Evolutionary conservation across 2,888 invertebrate species (phyloP).

Genomic region (Hydriomena furcata): DNA sequence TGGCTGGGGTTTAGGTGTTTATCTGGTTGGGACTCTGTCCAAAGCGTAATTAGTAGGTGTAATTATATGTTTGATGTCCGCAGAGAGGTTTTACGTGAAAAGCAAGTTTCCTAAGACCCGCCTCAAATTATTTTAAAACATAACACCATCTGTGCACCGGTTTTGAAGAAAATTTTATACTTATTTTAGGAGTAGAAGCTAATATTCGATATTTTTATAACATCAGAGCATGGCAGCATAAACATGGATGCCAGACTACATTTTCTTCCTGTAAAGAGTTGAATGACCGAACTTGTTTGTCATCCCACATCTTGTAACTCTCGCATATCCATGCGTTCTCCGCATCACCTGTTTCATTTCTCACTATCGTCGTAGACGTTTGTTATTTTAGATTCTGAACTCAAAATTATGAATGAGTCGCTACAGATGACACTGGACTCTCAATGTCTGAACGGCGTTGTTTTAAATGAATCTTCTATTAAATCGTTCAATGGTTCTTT

Average conservation of each 20-base stretch:
- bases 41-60: constrained; percentile 79
- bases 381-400: constrained; percentile 63
- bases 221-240: constrained; percentile 12
- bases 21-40: constrained; percentile 81
- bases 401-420: constrained; percentile 69
- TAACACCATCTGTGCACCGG: neutral
- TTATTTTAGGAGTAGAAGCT: neutral
- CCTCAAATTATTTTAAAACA: constrained; percentile 9
- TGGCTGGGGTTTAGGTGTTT: constrained; percentile 81
- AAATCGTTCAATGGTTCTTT: constrained; percentile 11
- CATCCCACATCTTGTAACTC: constrained; percentile 61
- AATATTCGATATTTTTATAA: constrained; percentile 11
- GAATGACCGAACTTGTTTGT: constrained; percentile 65
- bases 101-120: constrained; percentile 33
- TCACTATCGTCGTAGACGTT: constrained; percentile 62
- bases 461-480: constrained; percentile 48
- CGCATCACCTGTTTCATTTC: constrained; percentile 73
- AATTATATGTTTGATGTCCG: constrained; percentile 66
- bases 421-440: constrained; percentile 49
- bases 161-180: neutral
- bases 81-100: constrained; percentile 49
- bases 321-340: constrained; percentile 47
- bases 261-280: constrained; percentile 55
- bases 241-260: constrained; percentile 23
- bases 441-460: constrained; percentile 39